Conservation (phyloP, 2,888 invertebrate species). For the Deladenus siricidicola region DNA sequence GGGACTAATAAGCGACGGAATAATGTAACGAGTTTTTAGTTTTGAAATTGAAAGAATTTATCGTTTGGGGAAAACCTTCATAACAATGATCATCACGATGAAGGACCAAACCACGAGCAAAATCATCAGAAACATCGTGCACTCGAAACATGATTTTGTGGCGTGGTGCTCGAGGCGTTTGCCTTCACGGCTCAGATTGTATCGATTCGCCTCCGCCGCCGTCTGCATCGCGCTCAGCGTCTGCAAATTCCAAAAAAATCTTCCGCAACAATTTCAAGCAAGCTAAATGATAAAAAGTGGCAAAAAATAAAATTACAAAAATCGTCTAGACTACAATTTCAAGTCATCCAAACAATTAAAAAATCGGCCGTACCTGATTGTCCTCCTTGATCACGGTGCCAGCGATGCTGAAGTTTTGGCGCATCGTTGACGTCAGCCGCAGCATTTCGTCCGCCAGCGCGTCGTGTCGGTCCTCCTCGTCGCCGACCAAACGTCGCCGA, state of each 20-base stretch:
- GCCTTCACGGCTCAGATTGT: conserved; percentile 33
- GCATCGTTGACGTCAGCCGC: conserved; percentile 73
- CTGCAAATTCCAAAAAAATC: too few relatives aligned
- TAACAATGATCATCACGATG: conserved; percentile 33
- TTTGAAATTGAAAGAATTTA: too few relatives aligned
- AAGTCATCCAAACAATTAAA: not conserved
- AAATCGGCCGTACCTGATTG: conserved; percentile 56
- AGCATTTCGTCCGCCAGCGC: conserved; percentile 89
- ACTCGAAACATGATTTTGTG: conserved; percentile 43
- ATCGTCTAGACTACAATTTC: not conserved
- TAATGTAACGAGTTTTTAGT: too few relatives aligned
- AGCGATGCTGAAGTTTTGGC: conserved; percentile 80
- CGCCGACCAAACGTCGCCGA: too few relatives aligned
- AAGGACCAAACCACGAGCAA: conserved; percentile 42
- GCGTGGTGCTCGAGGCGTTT: conserved; percentile 42
- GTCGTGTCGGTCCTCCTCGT: conserved; percentile 70
- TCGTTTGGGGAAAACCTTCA: conserved; percentile 34
- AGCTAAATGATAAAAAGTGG: not conserved
- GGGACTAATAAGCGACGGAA: too few relatives aligned
- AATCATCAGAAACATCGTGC: conserved; percentile 38
- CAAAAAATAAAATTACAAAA: not conserved
- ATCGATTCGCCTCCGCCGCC: conserved; percentile 33
- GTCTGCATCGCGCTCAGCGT: conserved; percentile 35
- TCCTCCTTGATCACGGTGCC: conserved; percentile 81
- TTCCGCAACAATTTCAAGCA: not conserved